Percentiles rank a stretch among this genome's conserved stretches.
phyloP scores from a whole-genome alignment of 2,888 invertebrate species.

The Aphelenchoides bicaudatus region DNA sequence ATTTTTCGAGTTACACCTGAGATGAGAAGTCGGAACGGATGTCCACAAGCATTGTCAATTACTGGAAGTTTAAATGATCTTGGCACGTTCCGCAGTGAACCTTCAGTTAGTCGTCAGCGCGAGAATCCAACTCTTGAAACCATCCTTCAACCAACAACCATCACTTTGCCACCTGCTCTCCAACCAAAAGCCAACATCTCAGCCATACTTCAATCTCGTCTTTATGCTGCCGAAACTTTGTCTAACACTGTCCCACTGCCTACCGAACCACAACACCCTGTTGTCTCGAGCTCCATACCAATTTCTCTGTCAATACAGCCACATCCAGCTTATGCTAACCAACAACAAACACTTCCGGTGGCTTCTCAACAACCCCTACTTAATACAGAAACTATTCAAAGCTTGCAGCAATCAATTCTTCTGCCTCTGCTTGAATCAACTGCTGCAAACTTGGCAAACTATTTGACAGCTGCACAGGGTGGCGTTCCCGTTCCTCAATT shows the following conservation, averaged over 20 bases:
- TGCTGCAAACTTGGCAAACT: slow-evolving; percentile 25
- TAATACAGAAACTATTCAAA: background rate
- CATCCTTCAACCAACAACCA: slow-evolving; percentile 1
- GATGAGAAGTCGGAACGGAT: background rate
- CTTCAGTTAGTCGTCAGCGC: too few relatives aligned
- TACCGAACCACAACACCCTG: background rate
- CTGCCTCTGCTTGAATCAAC: slow-evolving; percentile 22
- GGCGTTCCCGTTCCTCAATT: slow-evolving; percentile 20
- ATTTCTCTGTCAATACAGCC: background rate
- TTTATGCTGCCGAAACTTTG: background rate
- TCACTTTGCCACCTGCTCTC: too few relatives aligned
- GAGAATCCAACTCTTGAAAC: background rate
- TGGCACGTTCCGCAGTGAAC: slow-evolving; percentile 8
- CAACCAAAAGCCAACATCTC: too few relatives aligned
- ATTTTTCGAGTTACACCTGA: slow-evolving; percentile 56
- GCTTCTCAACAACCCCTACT: background rate
- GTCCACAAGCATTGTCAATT: background rate
- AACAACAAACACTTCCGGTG: background rate
- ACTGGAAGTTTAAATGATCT: background rate
- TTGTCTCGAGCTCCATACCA: background rate
- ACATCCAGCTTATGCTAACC: background rate
- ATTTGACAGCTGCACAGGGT: slow-evolving; percentile 23
- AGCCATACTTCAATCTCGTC: too few relatives aligned
- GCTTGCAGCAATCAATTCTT: background rate
- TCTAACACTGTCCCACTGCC: background rate